Conservation (phyloP, 64 coral and sea anemone genomes). For the Orbicella faveolata region DNA sequence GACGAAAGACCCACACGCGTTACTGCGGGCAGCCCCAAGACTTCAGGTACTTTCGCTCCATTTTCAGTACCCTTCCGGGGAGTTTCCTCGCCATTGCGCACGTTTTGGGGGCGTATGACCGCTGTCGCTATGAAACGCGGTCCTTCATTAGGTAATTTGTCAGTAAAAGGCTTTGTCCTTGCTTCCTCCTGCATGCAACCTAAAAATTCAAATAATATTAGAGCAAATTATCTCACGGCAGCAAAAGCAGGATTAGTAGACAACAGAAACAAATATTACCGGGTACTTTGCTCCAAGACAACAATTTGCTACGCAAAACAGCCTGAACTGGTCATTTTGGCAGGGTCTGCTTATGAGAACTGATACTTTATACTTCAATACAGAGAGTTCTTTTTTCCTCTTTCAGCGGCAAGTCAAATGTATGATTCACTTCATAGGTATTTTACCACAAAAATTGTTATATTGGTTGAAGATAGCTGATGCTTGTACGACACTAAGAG, state of each 20-base stretch:
- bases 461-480: too few species aligned
- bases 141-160: background rate
- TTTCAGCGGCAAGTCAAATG: too few species aligned
- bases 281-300: too few species aligned
- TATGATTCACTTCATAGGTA: too few species aligned
- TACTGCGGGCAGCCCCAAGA: background rate
- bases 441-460: too few species aligned
- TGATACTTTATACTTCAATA: background rate
- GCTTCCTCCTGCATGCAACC: constrained; percentile 20
- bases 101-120: background rate
- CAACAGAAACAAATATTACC: background rate
- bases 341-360: background rate
- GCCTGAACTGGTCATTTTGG: too few species aligned
- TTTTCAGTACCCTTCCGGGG: background rate
- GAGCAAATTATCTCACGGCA: background rate
- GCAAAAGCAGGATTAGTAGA: background rate
- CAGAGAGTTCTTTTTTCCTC: background rate
- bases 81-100: background rate
- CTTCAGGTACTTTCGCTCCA: background rate
- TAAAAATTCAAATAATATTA: background rate
- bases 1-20: background rate
- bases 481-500: too few species aligned
- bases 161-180: background rate
- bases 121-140: background rate
- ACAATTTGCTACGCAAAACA: background rate